Conservation (phyloP, 2,888 invertebrate genomes). For the Steromphala cineraria region DNA sequence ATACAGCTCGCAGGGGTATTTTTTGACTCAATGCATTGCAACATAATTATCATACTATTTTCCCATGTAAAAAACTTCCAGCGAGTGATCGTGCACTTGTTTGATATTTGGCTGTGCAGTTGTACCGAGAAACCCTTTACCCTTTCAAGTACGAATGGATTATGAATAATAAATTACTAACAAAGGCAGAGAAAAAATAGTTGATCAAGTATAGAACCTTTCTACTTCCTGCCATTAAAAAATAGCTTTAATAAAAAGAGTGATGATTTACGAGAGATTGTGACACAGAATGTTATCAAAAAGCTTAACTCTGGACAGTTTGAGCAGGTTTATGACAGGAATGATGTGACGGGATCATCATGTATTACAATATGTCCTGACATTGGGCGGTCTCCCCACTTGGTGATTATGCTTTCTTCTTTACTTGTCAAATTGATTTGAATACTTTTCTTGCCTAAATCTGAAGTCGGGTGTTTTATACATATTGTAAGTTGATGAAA, state of each 20-base stretch:
- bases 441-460: too few species aligned
- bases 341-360: too few species aligned
- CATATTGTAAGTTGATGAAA: too few species aligned
- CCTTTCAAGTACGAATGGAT: conserved; percentile 8
- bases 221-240: conserved; percentile 2
- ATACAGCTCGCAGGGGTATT: too few species aligned
- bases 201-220: neutral
- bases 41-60: too few species aligned
- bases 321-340: neutral
- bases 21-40: too few species aligned
- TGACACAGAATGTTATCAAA: neutral
- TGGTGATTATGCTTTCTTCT: too few species aligned
- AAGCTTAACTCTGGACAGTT: neutral
- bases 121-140: neutral
- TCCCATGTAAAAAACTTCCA: too few species aligned
- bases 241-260: neutral
- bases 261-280: neutral
- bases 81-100: neutral
- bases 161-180: neutral
- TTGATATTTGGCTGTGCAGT: neutral
- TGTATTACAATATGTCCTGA: too few species aligned
- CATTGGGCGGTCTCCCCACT: too few species aligned
- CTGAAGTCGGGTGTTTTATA: too few species aligned
- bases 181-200: neutral
- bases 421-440: too few species aligned